Evolutionary conservation across 2,888 invertebrate species (phyloP).

Genomic region (Tiliacea aurago): DNA sequence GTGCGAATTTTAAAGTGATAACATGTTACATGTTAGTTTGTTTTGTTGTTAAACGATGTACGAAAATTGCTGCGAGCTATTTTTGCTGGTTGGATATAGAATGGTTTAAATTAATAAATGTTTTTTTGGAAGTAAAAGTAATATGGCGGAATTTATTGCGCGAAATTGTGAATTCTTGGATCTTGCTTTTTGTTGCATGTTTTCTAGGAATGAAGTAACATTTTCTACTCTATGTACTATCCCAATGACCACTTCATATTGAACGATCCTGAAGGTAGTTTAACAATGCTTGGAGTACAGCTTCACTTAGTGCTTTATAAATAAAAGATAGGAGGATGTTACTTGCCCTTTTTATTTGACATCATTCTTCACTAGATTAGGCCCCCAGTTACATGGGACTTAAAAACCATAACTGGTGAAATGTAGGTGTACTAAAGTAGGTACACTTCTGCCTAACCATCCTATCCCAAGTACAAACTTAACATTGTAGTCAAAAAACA

Average conservation of each 20-base stretch:
- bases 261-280: neutral
- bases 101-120: neutral
- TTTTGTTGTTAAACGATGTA: conserved; percentile 44
- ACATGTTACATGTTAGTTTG: conserved; percentile 53
- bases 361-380: too few species aligned
- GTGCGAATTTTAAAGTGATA: conserved; percentile 66
- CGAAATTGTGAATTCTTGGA: neutral
- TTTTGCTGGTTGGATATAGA: conserved; percentile 5
- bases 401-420: too few species aligned
- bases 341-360: too few species aligned
- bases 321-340: too few species aligned
- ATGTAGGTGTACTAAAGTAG: too few species aligned
- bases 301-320: neutral
- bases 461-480: too few species aligned
- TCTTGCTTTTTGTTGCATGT: neutral
- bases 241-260: neutral
- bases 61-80: conserved; percentile 30
- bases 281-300: neutral
- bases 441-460: too few species aligned
- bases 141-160: neutral
- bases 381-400: too few species aligned
- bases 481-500: too few species aligned
- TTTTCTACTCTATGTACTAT: neutral
- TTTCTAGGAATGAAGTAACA: neutral
- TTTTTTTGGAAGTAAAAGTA: neutral